A percentile compares a stretch with the other conserved stretches of the same genome.
Conservation (phyloP, 2,888 invertebrate genomes). For the Pachliopta kotzebuea region DNA sequence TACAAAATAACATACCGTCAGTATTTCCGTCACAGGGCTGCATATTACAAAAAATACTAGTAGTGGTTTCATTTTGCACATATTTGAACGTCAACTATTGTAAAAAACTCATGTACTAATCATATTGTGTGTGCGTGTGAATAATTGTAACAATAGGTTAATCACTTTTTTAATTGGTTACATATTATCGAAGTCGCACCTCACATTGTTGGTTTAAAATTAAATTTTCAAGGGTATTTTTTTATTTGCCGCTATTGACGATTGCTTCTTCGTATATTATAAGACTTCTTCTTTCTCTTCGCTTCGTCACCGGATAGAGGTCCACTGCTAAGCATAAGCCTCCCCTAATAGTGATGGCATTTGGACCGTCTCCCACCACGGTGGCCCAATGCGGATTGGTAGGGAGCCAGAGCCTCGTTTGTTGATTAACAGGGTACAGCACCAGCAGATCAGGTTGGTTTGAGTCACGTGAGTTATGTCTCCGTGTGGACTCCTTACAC, state of each 20-base stretch:
- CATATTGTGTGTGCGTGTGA: conserved; percentile 11
- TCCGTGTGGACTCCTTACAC: too few species aligned
- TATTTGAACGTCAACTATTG: conserved; percentile 1
- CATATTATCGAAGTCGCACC: conserved; percentile 10
- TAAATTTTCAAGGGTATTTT: conserved; percentile 7
- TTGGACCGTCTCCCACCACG: too few species aligned
- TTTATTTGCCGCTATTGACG: neutral
- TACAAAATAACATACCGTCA: conserved; percentile 11
- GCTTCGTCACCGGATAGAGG: too few species aligned
- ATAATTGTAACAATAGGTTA: conserved; percentile 24
- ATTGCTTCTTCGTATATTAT: neutral
- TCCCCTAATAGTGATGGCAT: too few species aligned
- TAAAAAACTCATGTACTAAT: neutral
- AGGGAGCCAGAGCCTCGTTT: too few species aligned
- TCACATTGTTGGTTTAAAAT: conserved; percentile 7
- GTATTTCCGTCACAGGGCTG: neutral
- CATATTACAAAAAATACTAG: conserved; percentile 4
- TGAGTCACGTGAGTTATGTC: too few species aligned
- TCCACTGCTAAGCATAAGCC: too few species aligned
- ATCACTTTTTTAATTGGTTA: conserved; percentile 23
- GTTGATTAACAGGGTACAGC: too few species aligned
- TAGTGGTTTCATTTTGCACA: conserved; percentile 14
- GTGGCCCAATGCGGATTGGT: too few species aligned
- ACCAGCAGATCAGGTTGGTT: too few species aligned
- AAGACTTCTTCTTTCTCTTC: too few species aligned